Percentiles rank a stretch among this genome's conserved stretches.
phyloP scores from a whole-genome alignment of 2,797 vertebrate species.

The Xenops minutus region DNA sequence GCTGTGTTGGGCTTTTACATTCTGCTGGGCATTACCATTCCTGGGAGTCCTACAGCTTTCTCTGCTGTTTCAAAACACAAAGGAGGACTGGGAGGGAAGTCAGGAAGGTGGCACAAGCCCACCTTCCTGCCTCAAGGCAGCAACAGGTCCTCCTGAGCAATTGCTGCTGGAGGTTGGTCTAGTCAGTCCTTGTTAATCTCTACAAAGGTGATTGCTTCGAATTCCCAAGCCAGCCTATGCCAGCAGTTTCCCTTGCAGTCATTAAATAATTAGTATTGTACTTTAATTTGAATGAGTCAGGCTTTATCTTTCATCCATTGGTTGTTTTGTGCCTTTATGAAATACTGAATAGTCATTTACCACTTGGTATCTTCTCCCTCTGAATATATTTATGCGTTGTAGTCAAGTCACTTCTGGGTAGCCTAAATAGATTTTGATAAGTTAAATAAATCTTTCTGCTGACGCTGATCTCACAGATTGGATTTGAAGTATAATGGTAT shows the following conservation, averaged over 20 bases:
- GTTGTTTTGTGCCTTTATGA: background rate
- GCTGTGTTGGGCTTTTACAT: background rate
- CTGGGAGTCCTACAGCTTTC: background rate
- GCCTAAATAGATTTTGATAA: slow-evolving; percentile 39
- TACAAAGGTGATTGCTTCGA: background rate
- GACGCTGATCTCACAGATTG: background rate
- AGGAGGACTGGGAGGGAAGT: background rate
- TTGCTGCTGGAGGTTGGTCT: background rate
- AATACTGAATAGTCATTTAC: background rate
- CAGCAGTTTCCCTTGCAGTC: background rate
- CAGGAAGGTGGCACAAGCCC: background rate
- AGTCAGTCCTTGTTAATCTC: background rate
- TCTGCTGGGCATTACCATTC: background rate
- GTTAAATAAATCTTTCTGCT: slow-evolving; percentile 52
- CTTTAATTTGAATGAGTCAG: slow-evolving; percentile 2
- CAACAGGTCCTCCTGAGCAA: background rate
- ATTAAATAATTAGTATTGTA: slow-evolving; percentile 24
- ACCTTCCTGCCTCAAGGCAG: background rate
- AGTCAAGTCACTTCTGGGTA: slow-evolving; percentile 1
- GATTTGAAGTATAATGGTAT: slow-evolving; percentile 1
- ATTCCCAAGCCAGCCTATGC: background rate
- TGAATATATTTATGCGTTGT: slow-evolving; percentile 13
- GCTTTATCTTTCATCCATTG: background rate
- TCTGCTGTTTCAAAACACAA: background rate
- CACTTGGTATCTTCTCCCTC: background rate